Conservation (phyloP, 2,888 invertebrate genomes). For the Agrotis clavis region DNA sequence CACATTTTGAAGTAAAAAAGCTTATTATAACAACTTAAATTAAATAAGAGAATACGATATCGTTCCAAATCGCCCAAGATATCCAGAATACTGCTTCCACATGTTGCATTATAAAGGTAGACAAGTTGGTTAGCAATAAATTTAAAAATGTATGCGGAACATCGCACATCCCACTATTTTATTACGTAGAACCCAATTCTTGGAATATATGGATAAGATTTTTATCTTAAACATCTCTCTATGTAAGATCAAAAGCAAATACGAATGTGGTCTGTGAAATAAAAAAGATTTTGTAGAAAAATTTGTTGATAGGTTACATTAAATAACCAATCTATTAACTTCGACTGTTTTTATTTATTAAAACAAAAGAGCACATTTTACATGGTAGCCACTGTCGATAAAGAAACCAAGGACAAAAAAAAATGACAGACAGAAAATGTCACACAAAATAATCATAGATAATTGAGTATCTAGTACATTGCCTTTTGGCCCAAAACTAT, state of each 20-base stretch:
- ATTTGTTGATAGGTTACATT: too few relatives aligned
- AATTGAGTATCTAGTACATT: too few relatives aligned
- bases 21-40: too few relatives aligned
- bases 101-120: slow-evolving; percentile 68
- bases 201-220: slow-evolving; percentile 48
- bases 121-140: slow-evolving; percentile 72
- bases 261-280: background rate
- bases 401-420: too few relatives aligned
- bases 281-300: background rate
- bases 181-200: slow-evolving; percentile 57
- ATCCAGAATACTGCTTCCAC: slow-evolving; percentile 42
- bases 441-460: too few relatives aligned
- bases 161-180: slow-evolving; percentile 59
- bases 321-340: too few relatives aligned
- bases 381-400: too few relatives aligned
- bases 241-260: slow-evolving; percentile 22
- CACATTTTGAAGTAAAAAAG: too few relatives aligned
- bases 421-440: too few relatives aligned
- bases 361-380: too few relatives aligned
- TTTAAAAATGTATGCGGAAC: slow-evolving; percentile 77
- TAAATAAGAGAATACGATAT: slow-evolving; percentile 6
- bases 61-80: slow-evolving; percentile 28
- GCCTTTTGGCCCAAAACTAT: too few relatives aligned
- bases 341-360: too few relatives aligned
- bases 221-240: slow-evolving; percentile 43